Percentiles rank a stretch among this genome's conserved stretches.
Evolutionary conservation across 2,113 vertebrate genomes (phyloP).

Genomic region (Myxocyprinus asiaticus): DNA sequence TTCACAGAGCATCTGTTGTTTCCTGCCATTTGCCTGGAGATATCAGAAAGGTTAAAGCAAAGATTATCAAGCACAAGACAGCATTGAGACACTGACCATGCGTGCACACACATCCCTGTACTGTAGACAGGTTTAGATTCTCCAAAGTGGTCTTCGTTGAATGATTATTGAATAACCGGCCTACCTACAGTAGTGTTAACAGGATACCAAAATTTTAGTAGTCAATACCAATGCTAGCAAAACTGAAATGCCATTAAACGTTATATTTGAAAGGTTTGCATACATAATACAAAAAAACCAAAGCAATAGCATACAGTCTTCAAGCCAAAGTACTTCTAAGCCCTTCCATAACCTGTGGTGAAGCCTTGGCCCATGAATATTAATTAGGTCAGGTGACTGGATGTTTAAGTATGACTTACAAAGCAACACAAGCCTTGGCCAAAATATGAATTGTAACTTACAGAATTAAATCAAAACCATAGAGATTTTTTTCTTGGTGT

Average conservation of each 20-base stretch:
- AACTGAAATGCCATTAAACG: too few species aligned
- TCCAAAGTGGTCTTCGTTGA: background rate
- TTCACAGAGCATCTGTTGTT: slow-evolving; percentile 71
- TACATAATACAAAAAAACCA: background rate
- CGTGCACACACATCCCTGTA: background rate
- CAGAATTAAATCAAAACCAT: too few species aligned
- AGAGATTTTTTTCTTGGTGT: too few species aligned
- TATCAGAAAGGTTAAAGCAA: slow-evolving; percentile 64
- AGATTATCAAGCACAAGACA: slow-evolving; percentile 60
- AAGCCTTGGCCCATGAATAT: background rate
- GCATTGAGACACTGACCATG: background rate
- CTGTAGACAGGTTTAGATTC: background rate
- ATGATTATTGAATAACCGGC: background rate
- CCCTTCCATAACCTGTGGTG: too few species aligned
- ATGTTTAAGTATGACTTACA: too few species aligned
- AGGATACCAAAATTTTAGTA: too few species aligned
- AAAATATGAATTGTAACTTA: too few species aligned
- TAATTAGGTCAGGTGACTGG: too few species aligned
- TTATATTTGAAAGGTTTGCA: background rate
- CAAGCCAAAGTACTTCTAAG: too few species aligned
- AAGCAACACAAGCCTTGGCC: too few species aligned
- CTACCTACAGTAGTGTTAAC: too few species aligned
- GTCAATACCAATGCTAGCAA: too few species aligned
- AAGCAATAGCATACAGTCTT: background rate
- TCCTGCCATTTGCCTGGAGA: slow-evolving; percentile 55